These are phyloP conservation scores for Adelognathus sp. DNA, from an alignment of 2,888 invertebrate genomes.

Conservation along the genomic window DNA sequence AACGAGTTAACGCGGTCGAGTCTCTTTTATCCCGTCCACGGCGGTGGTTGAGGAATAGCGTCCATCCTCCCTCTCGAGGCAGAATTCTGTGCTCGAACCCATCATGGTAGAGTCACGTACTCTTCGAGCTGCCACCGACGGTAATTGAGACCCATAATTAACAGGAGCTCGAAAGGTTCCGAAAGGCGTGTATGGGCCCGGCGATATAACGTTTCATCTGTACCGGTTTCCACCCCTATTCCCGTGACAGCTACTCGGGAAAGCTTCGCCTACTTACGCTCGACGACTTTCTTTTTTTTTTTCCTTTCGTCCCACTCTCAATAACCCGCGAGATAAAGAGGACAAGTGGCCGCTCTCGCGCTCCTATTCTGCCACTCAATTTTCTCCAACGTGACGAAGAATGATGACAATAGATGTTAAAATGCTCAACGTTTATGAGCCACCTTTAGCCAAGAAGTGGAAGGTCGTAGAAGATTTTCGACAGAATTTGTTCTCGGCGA, in stretches of 20 bases:
- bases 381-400: constrained; percentile 4
- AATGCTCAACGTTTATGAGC: no score
- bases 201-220: constrained; percentile 11
- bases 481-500: neutral
- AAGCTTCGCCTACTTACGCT: neutral
- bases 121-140: constrained; percentile 2
- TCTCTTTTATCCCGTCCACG: neutral
- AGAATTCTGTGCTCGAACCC: neutral
- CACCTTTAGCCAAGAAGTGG: no score
- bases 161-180: constrained; percentile 11
- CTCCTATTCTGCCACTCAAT: neutral
- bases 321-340: neutral
- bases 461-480: neutral
- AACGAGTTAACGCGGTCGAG: neutral
- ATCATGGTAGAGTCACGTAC: constrained; percentile 12
- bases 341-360: neutral
- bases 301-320: neutral
- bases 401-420: neutral
- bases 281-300: neutral
- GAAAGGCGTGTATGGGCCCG: neutral
- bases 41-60: neutral
- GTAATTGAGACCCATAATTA: constrained; percentile 48
- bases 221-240: neutral
- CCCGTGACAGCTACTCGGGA: neutral
- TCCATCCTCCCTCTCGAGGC: neutral